Conservation (phyloP, 2,888 invertebrate species). For the Caenorhabditis wallacei region DNA sequence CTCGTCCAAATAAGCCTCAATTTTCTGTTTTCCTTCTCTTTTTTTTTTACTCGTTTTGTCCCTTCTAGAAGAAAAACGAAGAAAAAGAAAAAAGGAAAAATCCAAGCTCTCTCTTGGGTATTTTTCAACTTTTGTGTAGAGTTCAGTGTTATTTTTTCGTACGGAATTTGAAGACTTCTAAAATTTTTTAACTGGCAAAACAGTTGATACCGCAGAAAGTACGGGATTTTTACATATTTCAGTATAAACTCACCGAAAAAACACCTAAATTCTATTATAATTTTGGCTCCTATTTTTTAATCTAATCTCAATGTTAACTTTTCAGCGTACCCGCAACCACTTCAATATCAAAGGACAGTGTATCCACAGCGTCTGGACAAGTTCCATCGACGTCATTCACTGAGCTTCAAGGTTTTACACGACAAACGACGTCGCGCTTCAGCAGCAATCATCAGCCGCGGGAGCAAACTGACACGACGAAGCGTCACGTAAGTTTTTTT, state of each 20-base stretch:
- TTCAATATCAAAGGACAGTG: too few species aligned
- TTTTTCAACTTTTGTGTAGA: background rate
- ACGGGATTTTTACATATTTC: too few species aligned
- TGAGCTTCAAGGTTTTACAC: too few species aligned
- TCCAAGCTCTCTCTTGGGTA: slow-evolving; percentile 7
- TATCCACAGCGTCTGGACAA: too few species aligned
- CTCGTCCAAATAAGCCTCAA: slow-evolving; percentile 56
- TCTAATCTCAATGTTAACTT: too few species aligned
- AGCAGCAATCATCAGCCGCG: background rate
- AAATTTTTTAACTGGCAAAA: background rate
- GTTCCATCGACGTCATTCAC: too few species aligned
- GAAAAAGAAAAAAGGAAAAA: slow-evolving; percentile 25
- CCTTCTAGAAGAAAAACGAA: background rate
- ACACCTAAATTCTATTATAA: too few species aligned
- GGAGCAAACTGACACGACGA: background rate
- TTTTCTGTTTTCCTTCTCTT: slow-evolving; percentile 45
- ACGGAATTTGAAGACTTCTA: background rate
- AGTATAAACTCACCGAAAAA: too few species aligned
- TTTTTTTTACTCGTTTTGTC: background rate
- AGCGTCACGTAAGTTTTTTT: slow-evolving; percentile 9
- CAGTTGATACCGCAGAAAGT: too few species aligned
- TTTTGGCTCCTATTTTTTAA: too few species aligned
- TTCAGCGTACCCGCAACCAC: too few species aligned
- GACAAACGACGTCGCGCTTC: too few species aligned
- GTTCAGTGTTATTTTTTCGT: slow-evolving; percentile 7